These are phyloP conservation scores for Avahi laniger DNA, from an alignment of 2,797 vertebrate genomes.

Conservation along the genomic window DNA sequence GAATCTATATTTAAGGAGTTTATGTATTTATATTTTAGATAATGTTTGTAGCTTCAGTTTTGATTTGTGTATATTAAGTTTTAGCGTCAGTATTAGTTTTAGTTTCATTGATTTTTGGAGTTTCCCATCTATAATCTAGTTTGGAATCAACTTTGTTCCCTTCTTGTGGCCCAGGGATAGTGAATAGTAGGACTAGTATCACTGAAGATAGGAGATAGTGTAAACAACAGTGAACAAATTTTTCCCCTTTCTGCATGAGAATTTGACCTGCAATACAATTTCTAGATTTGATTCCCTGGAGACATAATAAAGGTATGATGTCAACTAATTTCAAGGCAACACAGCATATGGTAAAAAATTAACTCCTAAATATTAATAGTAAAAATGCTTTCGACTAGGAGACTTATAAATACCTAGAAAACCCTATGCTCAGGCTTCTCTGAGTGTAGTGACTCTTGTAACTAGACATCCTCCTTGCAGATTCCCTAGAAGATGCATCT, in stretches of 20 bases:
- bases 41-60: neutral
- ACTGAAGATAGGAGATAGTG: neutral
- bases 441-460: neutral
- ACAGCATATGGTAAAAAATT: neutral
- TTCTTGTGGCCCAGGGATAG: neutral
- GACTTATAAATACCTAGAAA: neutral
- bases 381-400: neutral
- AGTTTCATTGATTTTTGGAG: neutral
- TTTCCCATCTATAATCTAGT: neutral
- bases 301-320: neutral
- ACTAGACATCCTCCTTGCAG: neutral
- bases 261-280: neutral
- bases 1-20: neutral
- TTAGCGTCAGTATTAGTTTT: neutral
- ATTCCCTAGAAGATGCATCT: neutral
- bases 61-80: neutral
- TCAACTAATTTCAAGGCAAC: neutral
- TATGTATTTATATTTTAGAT: neutral
- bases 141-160: neutral
- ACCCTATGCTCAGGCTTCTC: fast-evolving
- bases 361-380: neutral
- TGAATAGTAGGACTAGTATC: neutral
- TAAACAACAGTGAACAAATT: neutral
- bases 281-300: neutral
- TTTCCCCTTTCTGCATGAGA: neutral